A percentile compares a stretch with the other conserved stretches of the same genome.
These are phyloP conservation scores for Pelobates cultripes DNA, from an alignment of 2,797 vertebrate genomes.

Conservation along the genomic window DNA sequence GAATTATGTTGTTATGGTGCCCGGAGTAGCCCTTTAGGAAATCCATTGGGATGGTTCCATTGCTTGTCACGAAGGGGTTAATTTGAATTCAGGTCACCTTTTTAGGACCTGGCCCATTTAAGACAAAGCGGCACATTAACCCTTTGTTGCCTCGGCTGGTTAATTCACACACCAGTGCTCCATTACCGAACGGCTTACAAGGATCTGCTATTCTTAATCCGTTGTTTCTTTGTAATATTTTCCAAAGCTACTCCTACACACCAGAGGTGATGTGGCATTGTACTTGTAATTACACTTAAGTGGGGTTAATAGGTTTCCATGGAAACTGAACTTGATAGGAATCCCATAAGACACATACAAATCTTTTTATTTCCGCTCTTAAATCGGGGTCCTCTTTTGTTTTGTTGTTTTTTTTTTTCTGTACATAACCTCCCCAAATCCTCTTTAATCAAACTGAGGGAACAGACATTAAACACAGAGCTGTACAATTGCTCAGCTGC, in stretches of 20 bases:
- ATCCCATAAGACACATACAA: slow-evolving; percentile 31
- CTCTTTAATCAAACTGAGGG: not conserved
- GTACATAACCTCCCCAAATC: not conserved
- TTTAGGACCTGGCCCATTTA: too few relatives aligned
- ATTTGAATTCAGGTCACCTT: too few relatives aligned
- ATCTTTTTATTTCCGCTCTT: not conserved
- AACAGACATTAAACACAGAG: not conserved
- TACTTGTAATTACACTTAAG: slow-evolving; percentile 49
- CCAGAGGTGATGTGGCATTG: slow-evolving; percentile 29
- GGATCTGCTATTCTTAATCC: slow-evolving; percentile 4
- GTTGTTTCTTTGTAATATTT: slow-evolving; percentile 8
- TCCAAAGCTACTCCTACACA: slow-evolving; percentile 44
- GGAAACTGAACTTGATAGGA: slow-evolving; percentile 41
- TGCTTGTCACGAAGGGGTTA: too few relatives aligned
- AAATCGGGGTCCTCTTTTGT: slow-evolving; percentile 7
- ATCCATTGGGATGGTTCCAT: too few relatives aligned
- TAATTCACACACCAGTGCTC: not conserved
- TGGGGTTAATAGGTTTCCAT: slow-evolving; percentile 53
- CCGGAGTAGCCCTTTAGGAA: too few relatives aligned
- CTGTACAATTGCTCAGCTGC: not conserved
- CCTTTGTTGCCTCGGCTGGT: not conserved
- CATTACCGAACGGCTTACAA: not conserved
- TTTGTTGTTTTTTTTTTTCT: not conserved
- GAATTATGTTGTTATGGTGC: too few relatives aligned
- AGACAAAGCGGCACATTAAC: not conserved